Evolutionary conservation across 1,140 invertebrate genomes (phyloP), one percentile per base, ranked within the genome.

Genomic region (Papilio dardanus): DNA sequence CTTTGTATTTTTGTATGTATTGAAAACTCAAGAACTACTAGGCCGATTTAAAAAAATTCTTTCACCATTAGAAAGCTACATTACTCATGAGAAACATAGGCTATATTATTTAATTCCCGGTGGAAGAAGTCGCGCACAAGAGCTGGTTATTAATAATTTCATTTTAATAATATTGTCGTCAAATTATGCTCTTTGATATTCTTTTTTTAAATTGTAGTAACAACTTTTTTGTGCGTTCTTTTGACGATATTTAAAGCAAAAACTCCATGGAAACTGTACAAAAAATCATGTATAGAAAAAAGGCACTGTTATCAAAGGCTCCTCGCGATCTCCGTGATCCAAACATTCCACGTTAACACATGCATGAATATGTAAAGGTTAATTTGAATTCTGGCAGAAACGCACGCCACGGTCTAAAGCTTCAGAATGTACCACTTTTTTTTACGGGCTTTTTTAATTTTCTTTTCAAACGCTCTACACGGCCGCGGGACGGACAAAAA

Each of bases 391-490:
- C 66, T 40, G 66, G 33, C 33, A 68, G 35, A 68, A 68, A 68
- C 78, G 76, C 76, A 79, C 58, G 77, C 66, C 74, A 74, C 79
- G 81, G 81, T 76, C 80, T 80, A 80, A 81, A 73, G 78, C 74
- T 80, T 33, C 35, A 71, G 42, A 79, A 78, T 80, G 74, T 77
- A 71, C 71, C 71, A 77, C 74, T 79, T 83, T 83, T 81, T 79
- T 75, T 77, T 76, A 76, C 75, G 71, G 37, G 54, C 35, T 81
- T 78, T 83, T 79, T 78, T 69, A 68, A 35, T 68, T 68, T 68
- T 37, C 33, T 68, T 68, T 68, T 68, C 33, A 68, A 58, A 58
- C 54, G 54, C 40, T 68, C 66, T 40, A 40, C 66, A 58, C 54
- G 54, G 54, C 54, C 10, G 54, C 24, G 54, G 54, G 24, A 14